Evolutionary conservation across 2,888 invertebrate genomes (phyloP).

Genomic region (Mesorhabditis belari): DNA sequence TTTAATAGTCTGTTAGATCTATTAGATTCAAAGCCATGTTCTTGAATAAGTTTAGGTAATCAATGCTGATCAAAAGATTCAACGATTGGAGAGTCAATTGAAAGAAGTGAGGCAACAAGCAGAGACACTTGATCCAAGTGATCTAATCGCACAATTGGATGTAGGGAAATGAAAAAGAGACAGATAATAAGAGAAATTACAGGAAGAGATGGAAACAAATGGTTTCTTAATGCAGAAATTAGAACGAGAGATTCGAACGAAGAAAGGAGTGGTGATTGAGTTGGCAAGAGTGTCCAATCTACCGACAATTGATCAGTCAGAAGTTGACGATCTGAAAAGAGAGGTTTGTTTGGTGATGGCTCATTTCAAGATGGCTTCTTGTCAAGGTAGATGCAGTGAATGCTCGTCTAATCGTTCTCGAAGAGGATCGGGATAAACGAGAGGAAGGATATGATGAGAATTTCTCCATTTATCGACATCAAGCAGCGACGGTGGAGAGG

Average conservation of each 20-base stretch:
- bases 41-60: slow-evolving; percentile 35
- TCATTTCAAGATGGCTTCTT: slow-evolving; percentile 1
- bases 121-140: slow-evolving; percentile 63
- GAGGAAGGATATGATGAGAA: slow-evolving; percentile 50
- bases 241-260: slow-evolving; percentile 66
- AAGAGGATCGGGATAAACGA: slow-evolving; percentile 67
- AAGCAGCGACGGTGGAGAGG: slow-evolving; percentile 64
- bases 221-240: slow-evolving; percentile 72
- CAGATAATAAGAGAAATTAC: background rate
- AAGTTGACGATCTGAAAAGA: slow-evolving; percentile 64
- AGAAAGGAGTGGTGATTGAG: slow-evolving; percentile 67
- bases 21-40: slow-evolving; percentile 59
- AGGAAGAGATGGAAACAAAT: slow-evolving; percentile 71
- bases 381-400: slow-evolving; percentile 58
- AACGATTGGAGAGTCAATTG: slow-evolving; percentile 64
- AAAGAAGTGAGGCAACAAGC: slow-evolving; percentile 62
- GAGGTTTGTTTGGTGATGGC: slow-evolving; percentile 58
- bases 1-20: too few species aligned
- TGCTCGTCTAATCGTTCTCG: slow-evolving; percentile 67
- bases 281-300: slow-evolving; percentile 67
- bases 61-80: slow-evolving; percentile 16
- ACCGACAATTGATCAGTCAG: slow-evolving; percentile 65
- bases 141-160: slow-evolving; percentile 68
- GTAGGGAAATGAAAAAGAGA: slow-evolving; percentile 6
- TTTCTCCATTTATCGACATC: slow-evolving; percentile 72